Conservation (phyloP, 2,888 invertebrate genomes). For the Lordiphosa fenestrarum region DNA sequence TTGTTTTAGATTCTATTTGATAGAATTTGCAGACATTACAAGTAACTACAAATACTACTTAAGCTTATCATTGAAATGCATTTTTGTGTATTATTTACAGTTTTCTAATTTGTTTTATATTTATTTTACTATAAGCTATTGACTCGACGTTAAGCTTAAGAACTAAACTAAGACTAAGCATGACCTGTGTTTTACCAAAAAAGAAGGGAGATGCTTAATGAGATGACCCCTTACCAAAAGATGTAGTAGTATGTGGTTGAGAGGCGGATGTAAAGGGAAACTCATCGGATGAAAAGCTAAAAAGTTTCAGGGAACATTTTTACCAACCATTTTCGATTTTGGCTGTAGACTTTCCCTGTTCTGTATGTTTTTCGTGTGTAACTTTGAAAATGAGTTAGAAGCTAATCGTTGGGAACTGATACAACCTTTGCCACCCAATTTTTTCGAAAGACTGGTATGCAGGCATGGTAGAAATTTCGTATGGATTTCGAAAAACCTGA, state of each 20-base stretch:
- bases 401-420: too few relatives aligned
- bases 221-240: constrained; percentile 28
- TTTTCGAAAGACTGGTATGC: too few relatives aligned
- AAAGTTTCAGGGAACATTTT: too few relatives aligned
- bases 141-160: constrained; percentile 42
- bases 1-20: constrained; percentile 52
- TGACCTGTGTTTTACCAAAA: constrained; percentile 53
- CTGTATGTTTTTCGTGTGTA: too few relatives aligned
- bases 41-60: constrained; percentile 31
- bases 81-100: constrained; percentile 15
- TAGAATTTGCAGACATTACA: constrained; percentile 48
- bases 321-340: too few relatives aligned
- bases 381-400: too few relatives aligned
- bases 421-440: too few relatives aligned
- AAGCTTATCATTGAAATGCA: constrained; percentile 22
- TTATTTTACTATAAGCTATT: constrained; percentile 44
- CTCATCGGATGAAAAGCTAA: too few relatives aligned
- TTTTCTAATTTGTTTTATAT: constrained; percentile 23
- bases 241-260: background rate
- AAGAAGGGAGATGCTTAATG: background rate
- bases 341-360: too few relatives aligned
- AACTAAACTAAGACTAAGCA: constrained; percentile 41
- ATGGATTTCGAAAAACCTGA: too few relatives aligned
- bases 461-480: too few relatives aligned
- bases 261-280: too few relatives aligned